Conservation (phyloP, 2,888 invertebrate genomes). For the Unio pictorum region DNA sequence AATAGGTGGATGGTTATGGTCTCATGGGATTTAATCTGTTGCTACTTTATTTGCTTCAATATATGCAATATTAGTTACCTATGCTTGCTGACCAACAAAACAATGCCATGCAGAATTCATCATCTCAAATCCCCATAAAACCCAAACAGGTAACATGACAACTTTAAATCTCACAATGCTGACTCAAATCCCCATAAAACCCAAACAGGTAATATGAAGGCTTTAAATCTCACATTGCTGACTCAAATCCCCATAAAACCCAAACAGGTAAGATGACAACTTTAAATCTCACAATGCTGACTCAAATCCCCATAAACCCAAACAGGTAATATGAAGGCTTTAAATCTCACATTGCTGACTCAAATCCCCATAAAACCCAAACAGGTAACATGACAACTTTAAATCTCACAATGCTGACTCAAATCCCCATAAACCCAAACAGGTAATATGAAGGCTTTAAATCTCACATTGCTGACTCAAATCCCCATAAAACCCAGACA, state of each 20-base stretch:
- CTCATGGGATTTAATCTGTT: no score
- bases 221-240: slow-evolving; percentile 33
- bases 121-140: background rate
- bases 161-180: slow-evolving; percentile 28
- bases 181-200: slow-evolving; percentile 20
- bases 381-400: background rate
- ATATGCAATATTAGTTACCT: no score
- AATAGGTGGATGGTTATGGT: no score
- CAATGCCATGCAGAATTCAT: background rate
- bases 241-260: slow-evolving; percentile 12
- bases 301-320: slow-evolving; percentile 12
- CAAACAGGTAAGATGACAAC: background rate
- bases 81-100: no score
- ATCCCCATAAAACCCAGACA: no score
- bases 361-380: background rate
- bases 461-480: slow-evolving; percentile 42
- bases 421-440: no score
- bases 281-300: slow-evolving; percentile 34
- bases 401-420: slow-evolving; percentile 42
- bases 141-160: background rate
- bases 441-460: background rate
- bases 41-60: no score
- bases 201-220: background rate
- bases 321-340: background rate
- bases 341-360: slow-evolving; percentile 34